phyloP scores from a whole-genome alignment of 2,113 vertebrate genomes.

The Notothenia coriiceps region DNA sequence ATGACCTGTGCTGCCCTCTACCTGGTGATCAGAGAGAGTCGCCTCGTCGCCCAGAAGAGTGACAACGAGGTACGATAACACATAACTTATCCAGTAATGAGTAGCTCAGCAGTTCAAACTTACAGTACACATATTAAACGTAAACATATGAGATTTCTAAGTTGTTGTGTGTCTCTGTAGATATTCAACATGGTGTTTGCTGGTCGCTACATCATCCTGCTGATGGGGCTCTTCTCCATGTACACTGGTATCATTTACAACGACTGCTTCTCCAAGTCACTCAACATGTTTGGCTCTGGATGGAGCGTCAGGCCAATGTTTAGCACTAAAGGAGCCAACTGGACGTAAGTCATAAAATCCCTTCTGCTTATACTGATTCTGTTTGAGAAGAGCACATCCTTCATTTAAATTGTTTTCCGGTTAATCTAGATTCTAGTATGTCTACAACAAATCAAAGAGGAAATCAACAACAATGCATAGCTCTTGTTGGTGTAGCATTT shows the following conservation, averaged over 20 bases:
- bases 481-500: background rate
- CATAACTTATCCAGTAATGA: background rate
- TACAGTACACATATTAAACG: background rate
- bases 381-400: background rate
- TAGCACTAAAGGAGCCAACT: conserved; percentile 84
- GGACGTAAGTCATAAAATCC: conserved; percentile 91
- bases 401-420: background rate
- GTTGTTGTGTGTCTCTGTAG: conserved; percentile 71
- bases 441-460: background rate
- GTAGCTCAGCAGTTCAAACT: background rate
- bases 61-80: conserved; percentile 92
- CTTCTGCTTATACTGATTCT: background rate
- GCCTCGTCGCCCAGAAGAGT: conserved; percentile 93
- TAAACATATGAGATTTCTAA: background rate
- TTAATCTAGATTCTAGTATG: background rate
- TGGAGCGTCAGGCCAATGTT: conserved; percentile 98
- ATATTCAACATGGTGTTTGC: conserved; percentile 97
- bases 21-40: conserved; percentile 94
- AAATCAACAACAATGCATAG: background rate
- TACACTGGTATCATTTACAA: conserved; percentile 99
- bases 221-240: conserved; percentile 96
- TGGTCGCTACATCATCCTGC: conserved; percentile 95
- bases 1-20: conserved; percentile 95
- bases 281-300: conserved; percentile 96
- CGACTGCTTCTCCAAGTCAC: conserved; percentile 97